Evolutionary conservation across 2,113 vertebrate species (phyloP).

Genomic region (Perca schrenkii): DNA sequence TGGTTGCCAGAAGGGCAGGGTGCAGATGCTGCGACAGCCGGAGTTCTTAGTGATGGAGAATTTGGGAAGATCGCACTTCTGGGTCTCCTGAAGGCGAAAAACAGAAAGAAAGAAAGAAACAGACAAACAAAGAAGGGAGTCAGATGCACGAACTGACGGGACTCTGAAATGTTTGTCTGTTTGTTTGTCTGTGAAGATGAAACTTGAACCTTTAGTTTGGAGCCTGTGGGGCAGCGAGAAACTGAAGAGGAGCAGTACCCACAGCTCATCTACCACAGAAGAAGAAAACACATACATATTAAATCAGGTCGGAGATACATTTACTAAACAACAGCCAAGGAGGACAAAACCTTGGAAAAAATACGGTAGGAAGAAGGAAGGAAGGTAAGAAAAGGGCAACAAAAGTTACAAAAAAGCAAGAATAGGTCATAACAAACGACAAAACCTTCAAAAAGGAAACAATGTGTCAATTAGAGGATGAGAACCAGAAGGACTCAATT

Average conservation of each 20-base stretch:
- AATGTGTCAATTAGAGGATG: too few species aligned
- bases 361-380: too few species aligned
- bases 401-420: too few species aligned
- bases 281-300: not conserved
- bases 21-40: constrained; percentile 88
- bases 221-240: constrained; percentile 83
- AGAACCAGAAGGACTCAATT: too few species aligned
- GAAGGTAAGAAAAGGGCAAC: too few species aligned
- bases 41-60: constrained; percentile 22
- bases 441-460: too few species aligned
- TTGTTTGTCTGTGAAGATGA: too few species aligned
- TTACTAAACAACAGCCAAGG: too few species aligned
- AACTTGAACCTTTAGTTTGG: constrained; percentile 80
- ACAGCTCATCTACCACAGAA: constrained; percentile 85
- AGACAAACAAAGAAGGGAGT: not conserved
- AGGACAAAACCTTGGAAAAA: too few species aligned
- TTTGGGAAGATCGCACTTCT: constrained; percentile 80
- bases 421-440: too few species aligned
- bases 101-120: not conserved
- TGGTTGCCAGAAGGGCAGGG: constrained; percentile 81
- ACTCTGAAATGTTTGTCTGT: too few species aligned
- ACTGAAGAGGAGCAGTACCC: constrained; percentile 73
- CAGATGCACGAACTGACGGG: not conserved
- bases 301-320: too few species aligned
- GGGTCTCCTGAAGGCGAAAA: constrained; percentile 55